Conservation (phyloP, 2,113 vertebrate genomes). For the Bufo gargarizans region DNA sequence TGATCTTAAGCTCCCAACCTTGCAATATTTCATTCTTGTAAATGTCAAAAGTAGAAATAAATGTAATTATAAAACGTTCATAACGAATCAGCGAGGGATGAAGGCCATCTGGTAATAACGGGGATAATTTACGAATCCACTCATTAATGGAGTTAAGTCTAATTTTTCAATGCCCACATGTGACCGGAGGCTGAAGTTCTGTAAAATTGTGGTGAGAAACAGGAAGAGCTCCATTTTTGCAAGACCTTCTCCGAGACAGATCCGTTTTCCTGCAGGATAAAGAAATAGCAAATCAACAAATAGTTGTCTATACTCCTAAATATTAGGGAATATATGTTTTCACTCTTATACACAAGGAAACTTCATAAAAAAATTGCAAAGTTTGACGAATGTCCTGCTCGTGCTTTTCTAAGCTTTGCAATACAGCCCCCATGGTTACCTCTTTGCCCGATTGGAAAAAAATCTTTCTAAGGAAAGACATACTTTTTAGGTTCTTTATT, state of each 20-base stretch:
- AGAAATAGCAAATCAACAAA: neutral
- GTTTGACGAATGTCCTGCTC: too few species aligned
- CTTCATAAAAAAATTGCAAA: too few species aligned
- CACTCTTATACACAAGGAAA: too few species aligned
- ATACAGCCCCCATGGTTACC: too few species aligned
- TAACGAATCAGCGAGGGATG: constrained; percentile 5
- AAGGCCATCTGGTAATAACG: constrained; percentile 37
- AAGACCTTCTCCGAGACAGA: constrained; percentile 50
- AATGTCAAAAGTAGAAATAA: neutral
- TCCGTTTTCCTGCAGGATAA: constrained; percentile 37
- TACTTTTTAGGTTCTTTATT: too few species aligned
- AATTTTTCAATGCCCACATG: neutral
- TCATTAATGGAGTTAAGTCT: constrained; percentile 39
- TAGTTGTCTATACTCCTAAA: neutral
- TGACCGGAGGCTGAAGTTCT: constrained; percentile 42
- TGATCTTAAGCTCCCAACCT: neutral
- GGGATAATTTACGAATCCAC: constrained; percentile 43
- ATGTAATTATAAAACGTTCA: neutral
- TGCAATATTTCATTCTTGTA: neutral
- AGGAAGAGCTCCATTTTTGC: constrained; percentile 54
- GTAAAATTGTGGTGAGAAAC: constrained; percentile 43
- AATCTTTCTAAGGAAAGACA: too few species aligned
- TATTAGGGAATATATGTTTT: neutral
- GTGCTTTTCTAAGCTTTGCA: too few species aligned
- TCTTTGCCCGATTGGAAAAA: too few species aligned